A percentile compares a stretch with the other conserved stretches of the same genome.
Evolutionary conservation across 30 jellyfish, hydroid and myxozoan genomes (phyloP).

Genomic region (Rhopilema esculentum): DNA sequence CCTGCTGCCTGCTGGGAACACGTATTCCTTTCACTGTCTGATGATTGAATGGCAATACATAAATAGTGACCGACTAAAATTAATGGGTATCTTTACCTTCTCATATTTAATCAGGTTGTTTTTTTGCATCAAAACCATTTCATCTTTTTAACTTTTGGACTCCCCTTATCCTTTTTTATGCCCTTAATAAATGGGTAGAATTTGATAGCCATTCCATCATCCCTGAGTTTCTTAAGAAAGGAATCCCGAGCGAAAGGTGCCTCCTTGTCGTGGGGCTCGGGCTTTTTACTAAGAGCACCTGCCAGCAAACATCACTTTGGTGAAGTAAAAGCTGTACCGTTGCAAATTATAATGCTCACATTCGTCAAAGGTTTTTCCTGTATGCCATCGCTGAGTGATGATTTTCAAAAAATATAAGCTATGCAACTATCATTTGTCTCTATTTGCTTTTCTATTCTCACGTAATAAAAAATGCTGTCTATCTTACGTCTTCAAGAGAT

Average conservation of each 20-base stretch:
- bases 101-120: too few species aligned
- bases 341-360: not conserved
- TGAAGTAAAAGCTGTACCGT: not conserved
- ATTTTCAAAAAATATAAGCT: not conserved
- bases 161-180: too few species aligned
- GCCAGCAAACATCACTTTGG: not conserved
- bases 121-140: too few species aligned
- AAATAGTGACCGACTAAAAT: too few species aligned
- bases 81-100: too few species aligned
- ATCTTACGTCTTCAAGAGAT: too few species aligned
- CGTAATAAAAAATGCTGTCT: not conserved
- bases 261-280: slow-evolving; percentile 16
- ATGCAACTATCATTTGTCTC: not conserved
- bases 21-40: too few species aligned
- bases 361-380: not conserved
- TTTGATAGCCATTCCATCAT: not conserved
- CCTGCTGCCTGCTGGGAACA: too few species aligned
- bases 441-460: not conserved
- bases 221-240: not conserved
- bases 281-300: slow-evolving; percentile 10
- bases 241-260: slow-evolving; percentile 10
- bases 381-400: not conserved
- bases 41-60: too few species aligned
- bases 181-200: too few species aligned
- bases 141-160: too few species aligned